Evolutionary conservation across 2,888 invertebrate species (phyloP).

Genomic region (Stenurella melanura): DNA sequence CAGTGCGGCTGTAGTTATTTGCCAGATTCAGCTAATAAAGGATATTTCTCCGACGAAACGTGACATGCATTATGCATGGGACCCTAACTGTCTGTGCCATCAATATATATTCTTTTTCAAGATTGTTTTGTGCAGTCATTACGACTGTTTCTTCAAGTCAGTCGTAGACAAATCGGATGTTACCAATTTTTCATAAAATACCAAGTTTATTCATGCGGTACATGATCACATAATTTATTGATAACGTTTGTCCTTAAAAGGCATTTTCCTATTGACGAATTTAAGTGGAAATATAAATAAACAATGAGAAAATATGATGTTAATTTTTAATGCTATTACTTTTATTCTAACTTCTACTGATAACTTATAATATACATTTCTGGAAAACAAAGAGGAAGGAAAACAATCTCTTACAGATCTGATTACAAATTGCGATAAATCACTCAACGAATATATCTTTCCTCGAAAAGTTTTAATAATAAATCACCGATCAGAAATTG

Average conservation of each 20-base stretch:
- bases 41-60: conserved; percentile 43
- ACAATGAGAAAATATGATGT: too few relatives aligned
- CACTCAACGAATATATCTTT: too few relatives aligned
- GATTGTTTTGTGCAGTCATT: conserved; percentile 2
- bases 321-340: too few relatives aligned
- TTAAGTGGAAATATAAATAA: neutral
- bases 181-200: conserved; percentile 39
- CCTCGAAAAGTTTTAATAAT: too few relatives aligned
- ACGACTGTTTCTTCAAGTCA: conserved; percentile 32
- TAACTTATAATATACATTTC: too few relatives aligned
- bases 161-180: conserved; percentile 36
- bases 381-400: too few relatives aligned
- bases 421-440: too few relatives aligned
- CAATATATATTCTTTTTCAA: conserved; percentile 51
- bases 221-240: neutral
- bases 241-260: neutral
- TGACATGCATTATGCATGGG: conserved; percentile 52
- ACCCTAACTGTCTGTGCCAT: conserved; percentile 51
- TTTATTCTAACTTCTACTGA: too few relatives aligned
- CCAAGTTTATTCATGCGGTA: conserved; percentile 49
- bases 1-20: conserved; percentile 24
- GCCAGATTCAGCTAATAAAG: conserved; percentile 34
- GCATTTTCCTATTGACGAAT: neutral
- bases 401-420: too few relatives aligned
- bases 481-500: too few relatives aligned